Percentiles rank a stretch among this genome's conserved stretches.
Evolutionary conservation across 1,140 invertebrate genomes (phyloP).

Genomic region (Mercenaria mercenaria): DNA sequence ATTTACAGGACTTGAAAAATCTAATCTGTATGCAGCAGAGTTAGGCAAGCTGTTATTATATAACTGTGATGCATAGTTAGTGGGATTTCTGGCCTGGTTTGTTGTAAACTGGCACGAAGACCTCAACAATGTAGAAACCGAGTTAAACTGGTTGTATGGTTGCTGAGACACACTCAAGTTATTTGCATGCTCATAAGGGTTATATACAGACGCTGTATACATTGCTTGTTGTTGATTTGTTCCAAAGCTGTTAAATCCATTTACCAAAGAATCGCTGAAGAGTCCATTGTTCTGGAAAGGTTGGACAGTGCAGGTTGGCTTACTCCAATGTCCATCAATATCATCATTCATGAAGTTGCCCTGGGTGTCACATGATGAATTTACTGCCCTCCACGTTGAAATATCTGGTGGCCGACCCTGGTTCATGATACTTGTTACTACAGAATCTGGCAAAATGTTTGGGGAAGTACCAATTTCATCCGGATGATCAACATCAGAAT

Average conservation of each 20-base stretch:
- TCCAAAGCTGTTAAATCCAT: neutral
- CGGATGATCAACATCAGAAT: neutral
- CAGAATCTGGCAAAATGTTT: neutral
- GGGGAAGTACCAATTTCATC: neutral
- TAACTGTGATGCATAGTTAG: neutral
- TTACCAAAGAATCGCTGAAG: neutral
- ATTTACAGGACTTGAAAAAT: conserved; percentile 46
- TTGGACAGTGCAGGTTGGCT: conserved; percentile 42
- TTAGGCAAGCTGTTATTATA: neutral
- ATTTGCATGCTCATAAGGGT: neutral
- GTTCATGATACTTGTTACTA: conserved; percentile 23
- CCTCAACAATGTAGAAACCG: neutral
- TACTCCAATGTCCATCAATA: neutral
- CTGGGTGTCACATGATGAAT: neutral
- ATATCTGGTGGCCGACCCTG: conserved; percentile 52
- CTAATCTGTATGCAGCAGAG: conserved; percentile 23
- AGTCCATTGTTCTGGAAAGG: conserved; percentile 33
- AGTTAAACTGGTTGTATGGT: neutral
- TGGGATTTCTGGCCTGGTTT: neutral
- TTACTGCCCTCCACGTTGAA: conserved; percentile 52
- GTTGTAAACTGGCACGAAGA: neutral
- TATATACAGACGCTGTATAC: neutral
- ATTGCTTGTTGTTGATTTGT: neutral
- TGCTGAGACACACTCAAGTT: neutral
- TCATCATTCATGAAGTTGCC: neutral